phyloP scores from a whole-genome alignment of 2,113 vertebrate species.

The Corythoichthys intestinalis region DNA sequence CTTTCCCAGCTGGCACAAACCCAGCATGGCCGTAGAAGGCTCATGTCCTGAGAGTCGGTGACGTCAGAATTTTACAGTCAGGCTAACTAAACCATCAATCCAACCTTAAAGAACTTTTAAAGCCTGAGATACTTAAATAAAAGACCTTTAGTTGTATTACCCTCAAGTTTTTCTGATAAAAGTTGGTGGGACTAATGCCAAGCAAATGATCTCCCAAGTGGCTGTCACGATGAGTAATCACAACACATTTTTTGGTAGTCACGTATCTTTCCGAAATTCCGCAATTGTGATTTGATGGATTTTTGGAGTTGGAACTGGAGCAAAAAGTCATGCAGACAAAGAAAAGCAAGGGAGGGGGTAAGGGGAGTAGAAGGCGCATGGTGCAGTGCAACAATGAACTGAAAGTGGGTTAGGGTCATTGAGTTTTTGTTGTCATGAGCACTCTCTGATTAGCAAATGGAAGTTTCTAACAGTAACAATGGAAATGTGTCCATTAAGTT shows the following conservation, averaged over 20 bases:
- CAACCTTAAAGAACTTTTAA: conserved; percentile 1
- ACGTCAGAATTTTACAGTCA: conserved; percentile 14
- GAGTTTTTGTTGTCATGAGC: conserved; percentile 30
- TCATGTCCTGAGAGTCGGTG: conserved; percentile 25
- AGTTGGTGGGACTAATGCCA: conserved; percentile 2
- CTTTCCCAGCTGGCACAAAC: conserved; percentile 58
- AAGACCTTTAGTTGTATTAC: not conserved
- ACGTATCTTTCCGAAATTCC: conserved; percentile 1
- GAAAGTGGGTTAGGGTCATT: conserved; percentile 44
- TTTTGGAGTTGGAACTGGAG: conserved; percentile 20
- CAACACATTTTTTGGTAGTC: conserved; percentile 4
- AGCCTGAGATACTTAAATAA: not conserved
- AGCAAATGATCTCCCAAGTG: not conserved
- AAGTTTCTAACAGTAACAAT: not conserved
- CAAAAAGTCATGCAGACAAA: conserved; percentile 37
- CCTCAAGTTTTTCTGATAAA: conserved; percentile 17
- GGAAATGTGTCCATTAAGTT: not conserved
- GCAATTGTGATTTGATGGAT: conserved; percentile 4
- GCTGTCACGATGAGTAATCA: not conserved
- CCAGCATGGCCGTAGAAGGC: conserved; percentile 51
- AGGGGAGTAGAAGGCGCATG: conserved; percentile 43
- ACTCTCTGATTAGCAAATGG: not conserved
- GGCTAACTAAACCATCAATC: not conserved
- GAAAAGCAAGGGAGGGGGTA: conserved; percentile 27
- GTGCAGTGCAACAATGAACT: conserved; percentile 35